Conservation (phyloP, 2,888 invertebrate species). For the Calameuta pallipes region DNA sequence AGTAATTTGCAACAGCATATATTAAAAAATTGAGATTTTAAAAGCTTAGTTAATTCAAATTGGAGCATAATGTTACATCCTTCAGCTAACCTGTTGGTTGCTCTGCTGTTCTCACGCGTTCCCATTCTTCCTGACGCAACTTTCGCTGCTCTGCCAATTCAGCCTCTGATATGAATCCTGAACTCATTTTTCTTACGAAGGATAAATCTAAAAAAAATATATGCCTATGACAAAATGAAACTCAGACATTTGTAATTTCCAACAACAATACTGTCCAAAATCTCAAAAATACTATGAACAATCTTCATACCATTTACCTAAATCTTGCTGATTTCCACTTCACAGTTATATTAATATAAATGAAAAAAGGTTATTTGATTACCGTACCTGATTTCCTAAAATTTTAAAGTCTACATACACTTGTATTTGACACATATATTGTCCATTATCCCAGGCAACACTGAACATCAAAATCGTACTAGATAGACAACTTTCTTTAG, state of each 20-base stretch:
- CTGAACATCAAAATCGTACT: neutral
- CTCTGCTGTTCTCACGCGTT: slow-evolving; percentile 89
- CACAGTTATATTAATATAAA: neutral
- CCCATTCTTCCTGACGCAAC: slow-evolving; percentile 95
- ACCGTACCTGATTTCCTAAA: neutral
- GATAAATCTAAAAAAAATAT: neutral
- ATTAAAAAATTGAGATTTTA: slow-evolving; percentile 2
- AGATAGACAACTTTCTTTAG: neutral
- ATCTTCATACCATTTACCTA: neutral
- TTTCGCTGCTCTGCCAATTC: slow-evolving; percentile 85
- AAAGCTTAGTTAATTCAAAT: neutral
- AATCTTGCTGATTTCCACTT: neutral
- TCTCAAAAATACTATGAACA: neutral
- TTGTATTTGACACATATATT: neutral
- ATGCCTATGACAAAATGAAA: neutral
- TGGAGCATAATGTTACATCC: neutral
- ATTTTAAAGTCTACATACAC: neutral
- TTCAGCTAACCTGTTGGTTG: slow-evolving; percentile 82
- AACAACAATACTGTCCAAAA: neutral
- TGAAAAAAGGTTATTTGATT: neutral
- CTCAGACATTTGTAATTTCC: neutral
- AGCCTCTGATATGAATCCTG: slow-evolving; percentile 90
- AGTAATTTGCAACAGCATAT: slow-evolving; percentile 9
- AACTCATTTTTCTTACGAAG: slow-evolving; percentile 76
- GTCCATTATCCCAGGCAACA: neutral